A percentile compares a stretch with the other conserved stretches of the same genome.
These are phyloP conservation scores for Psittacula derbiana DNA, from an alignment of 2,797 vertebrate genomes.

Conservation along the genomic window DNA sequence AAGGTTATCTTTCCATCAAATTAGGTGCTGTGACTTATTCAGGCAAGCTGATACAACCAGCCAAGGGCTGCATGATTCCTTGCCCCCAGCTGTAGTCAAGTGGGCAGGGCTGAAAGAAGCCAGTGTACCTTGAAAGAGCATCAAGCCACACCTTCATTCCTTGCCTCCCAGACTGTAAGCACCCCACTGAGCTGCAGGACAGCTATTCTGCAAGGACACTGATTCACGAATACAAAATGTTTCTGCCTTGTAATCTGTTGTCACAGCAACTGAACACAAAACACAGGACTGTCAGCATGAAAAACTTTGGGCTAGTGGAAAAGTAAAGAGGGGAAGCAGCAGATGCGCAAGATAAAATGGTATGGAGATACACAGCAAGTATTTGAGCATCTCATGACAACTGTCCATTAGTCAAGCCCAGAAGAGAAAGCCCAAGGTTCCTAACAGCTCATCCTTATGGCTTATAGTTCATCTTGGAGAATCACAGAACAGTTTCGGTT, in stretches of 20 bases:
- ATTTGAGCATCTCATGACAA: neutral
- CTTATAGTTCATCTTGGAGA: neutral
- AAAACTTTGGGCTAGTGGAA: neutral
- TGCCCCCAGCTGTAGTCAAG: neutral
- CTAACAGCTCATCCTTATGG: neutral
- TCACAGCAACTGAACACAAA: slow-evolving; percentile 16
- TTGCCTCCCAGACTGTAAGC: neutral
- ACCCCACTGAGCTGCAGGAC: neutral
- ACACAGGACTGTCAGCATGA: neutral
- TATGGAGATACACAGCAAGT: fast-evolving
- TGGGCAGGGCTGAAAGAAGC: neutral
- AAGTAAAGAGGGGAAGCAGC: neutral
- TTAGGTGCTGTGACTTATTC: neutral
- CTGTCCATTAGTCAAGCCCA: neutral
- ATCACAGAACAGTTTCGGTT: neutral
- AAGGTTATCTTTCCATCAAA: neutral
- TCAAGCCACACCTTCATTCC: neutral
- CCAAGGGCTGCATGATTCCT: neutral
- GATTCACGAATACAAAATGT: fast-evolving
- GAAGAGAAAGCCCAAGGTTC: neutral
- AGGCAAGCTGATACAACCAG: neutral
- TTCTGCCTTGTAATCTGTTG: neutral
- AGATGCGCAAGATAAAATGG: neutral
- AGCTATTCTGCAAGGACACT: neutral
- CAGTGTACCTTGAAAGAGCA: fast-evolving